phyloP scores from a whole-genome alignment of 2,113 vertebrate genomes.

The Amphiprion ocellaris region DNA sequence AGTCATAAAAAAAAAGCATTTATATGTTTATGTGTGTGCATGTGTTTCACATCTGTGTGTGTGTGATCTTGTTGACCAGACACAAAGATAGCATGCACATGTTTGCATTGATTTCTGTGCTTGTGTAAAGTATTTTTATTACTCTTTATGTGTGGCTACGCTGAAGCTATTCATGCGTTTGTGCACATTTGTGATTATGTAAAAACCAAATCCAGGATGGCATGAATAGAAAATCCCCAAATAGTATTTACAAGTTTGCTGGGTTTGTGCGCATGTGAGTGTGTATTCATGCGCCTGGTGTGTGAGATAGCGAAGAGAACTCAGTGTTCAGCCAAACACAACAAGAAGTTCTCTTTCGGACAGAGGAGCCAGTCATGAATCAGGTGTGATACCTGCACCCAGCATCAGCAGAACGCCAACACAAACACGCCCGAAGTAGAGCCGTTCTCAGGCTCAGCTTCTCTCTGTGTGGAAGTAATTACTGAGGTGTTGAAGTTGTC shows the following conservation, averaged over 20 bases:
- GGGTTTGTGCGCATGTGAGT: slow-evolving; percentile 13
- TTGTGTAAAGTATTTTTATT: slow-evolving; percentile 14
- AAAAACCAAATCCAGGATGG: slow-evolving; percentile 28
- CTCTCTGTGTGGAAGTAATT: slow-evolving; percentile 73
- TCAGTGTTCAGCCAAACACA: slow-evolving; percentile 75
- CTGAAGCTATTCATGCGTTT: slow-evolving; percentile 15
- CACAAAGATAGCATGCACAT: slow-evolving; percentile 1
- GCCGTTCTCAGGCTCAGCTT: slow-evolving; percentile 54
- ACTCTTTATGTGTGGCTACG: slow-evolving; percentile 7
- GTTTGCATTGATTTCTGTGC: slow-evolving; percentile 25
- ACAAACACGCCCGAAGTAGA: slow-evolving; percentile 74
- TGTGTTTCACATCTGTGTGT: slow-evolving; percentile 49
- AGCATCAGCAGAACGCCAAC: slow-evolving; percentile 71
- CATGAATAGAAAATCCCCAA: slow-evolving; percentile 42
- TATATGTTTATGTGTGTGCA: slow-evolving; percentile 35
- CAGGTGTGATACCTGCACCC: slow-evolving; percentile 83
- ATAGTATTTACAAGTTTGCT: slow-evolving; percentile 54
- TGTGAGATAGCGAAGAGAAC: slow-evolving; percentile 60
- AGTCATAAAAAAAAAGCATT: slow-evolving; percentile 50
- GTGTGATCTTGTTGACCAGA: slow-evolving; percentile 28
- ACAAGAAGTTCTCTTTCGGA: slow-evolving; percentile 77
- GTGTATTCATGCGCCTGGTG: slow-evolving; percentile 5
- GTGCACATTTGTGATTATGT: slow-evolving; percentile 15
- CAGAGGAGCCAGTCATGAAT: slow-evolving; percentile 84
- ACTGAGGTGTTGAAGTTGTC: slow-evolving; percentile 76